phyloP scores from a whole-genome alignment of 2,113 vertebrate species.

The Halichoeres trimaculatus region DNA sequence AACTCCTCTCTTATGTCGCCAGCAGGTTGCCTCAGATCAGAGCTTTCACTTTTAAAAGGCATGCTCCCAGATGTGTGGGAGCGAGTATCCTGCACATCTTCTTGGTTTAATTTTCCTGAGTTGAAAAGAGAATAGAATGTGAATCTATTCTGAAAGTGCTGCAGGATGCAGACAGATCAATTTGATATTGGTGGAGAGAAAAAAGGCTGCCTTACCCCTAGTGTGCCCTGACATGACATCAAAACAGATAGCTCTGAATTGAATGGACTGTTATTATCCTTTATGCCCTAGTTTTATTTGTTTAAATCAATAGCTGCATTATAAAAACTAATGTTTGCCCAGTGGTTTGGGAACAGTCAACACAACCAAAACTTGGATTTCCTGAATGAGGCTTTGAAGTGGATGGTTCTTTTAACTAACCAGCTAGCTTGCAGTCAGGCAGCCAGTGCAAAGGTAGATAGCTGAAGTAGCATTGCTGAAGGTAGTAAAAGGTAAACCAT shows the following conservation, averaged over 20 bases:
- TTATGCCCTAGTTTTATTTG: neutral
- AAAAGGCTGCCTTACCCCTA: constrained; percentile 1
- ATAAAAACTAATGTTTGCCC: neutral
- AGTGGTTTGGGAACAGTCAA: no score
- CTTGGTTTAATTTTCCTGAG: constrained; percentile 61
- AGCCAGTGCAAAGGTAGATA: neutral
- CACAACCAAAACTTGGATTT: no score
- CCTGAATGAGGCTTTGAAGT: no score
- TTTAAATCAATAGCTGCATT: neutral
- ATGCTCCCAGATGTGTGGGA: constrained; percentile 45
- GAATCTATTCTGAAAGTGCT: constrained; percentile 67
- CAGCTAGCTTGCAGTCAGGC: neutral
- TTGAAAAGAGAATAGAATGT: constrained; percentile 65
- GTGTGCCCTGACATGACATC: constrained; percentile 26
- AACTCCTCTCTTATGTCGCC: constrained; percentile 19
- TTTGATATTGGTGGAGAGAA: constrained; percentile 56
- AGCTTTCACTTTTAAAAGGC: constrained; percentile 4
- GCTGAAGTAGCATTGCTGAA: neutral
- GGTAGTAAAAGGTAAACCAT: neutral
- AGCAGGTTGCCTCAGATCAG: constrained; percentile 46
- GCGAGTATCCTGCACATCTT: constrained; percentile 22
- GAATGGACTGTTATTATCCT: constrained; percentile 20
- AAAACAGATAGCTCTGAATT: constrained; percentile 27
- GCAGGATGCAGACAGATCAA: constrained; percentile 67
- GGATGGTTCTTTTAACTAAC: neutral